phyloP scores from a whole-genome alignment of 2,113 vertebrate genomes.

The Stigmatopora argus region DNA sequence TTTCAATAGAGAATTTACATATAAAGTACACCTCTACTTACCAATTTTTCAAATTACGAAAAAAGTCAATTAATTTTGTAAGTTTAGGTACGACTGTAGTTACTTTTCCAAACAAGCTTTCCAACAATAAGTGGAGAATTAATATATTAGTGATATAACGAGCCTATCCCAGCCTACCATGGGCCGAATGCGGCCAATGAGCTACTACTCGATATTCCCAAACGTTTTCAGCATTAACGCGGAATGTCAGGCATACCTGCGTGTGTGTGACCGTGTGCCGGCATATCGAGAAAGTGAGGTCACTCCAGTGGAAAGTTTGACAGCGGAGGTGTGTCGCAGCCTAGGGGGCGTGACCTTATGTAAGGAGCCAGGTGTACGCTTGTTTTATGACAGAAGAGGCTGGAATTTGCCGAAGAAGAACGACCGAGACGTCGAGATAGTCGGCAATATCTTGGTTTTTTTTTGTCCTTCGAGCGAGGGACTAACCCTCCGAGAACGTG shows the following conservation, averaged over 20 bases:
- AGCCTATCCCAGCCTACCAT: too few species aligned
- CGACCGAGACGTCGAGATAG: not conserved
- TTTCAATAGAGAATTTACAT: too few species aligned
- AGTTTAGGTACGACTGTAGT: too few species aligned
- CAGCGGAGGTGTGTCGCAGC: conserved; percentile 30
- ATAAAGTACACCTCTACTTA: too few species aligned
- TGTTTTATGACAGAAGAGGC: conserved; percentile 19
- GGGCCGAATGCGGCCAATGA: conserved; percentile 3
- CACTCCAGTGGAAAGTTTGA: conserved; percentile 49
- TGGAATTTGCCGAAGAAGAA: not conserved
- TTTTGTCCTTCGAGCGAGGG: conserved; percentile 41
- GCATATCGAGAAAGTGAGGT: conserved; percentile 45
- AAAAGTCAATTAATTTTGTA: too few species aligned
- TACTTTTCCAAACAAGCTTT: too few species aligned
- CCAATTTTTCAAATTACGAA: too few species aligned
- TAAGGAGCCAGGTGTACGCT: conserved; percentile 51
- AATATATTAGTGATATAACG: too few species aligned
- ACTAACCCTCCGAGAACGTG: conserved; percentile 58
- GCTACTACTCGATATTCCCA: conserved; percentile 5
- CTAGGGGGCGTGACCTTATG: conserved; percentile 36
- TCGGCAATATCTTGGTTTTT: conserved; percentile 27
- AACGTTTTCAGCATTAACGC: too few species aligned
- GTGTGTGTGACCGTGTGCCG: conserved; percentile 20
- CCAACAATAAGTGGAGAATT: too few species aligned
- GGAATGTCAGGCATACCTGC: not conserved